Percentiles rank a stretch among this genome's conserved stretches.
phyloP scores from a whole-genome alignment of 2,113 vertebrate genomes.

The Scolopax mira region DNA sequence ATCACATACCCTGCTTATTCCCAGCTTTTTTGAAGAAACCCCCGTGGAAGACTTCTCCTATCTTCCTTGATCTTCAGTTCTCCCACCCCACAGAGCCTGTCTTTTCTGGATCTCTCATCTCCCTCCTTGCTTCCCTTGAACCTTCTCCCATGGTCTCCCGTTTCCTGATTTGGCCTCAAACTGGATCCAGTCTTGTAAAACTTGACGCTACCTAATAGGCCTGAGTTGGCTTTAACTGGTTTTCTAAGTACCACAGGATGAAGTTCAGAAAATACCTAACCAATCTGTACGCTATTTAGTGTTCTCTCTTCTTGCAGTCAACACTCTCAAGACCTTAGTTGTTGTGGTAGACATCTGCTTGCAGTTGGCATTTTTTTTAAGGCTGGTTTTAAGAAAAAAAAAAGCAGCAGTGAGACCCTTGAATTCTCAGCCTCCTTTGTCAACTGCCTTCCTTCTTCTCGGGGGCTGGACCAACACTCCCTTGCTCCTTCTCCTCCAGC shows the following conservation, averaged over 20 bases:
- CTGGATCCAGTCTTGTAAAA: neutral
- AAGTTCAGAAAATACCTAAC: fast-evolving
- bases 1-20: neutral
- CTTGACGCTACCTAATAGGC: neutral
- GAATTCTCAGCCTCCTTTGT: neutral
- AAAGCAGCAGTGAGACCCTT: neutral
- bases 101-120: neutral
- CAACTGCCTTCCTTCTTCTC: neutral
- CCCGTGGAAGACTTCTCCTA: neutral
- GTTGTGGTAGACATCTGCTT: neutral
- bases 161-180: neutral
- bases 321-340: fast-evolving
- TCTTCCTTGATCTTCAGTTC: neutral
- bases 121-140: neutral
- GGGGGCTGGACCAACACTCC: neutral
- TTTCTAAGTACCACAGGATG: fast-evolving
- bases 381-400: neutral
- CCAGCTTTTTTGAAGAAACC: neutral
- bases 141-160: fast-evolving
- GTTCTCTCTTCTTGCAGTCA: neutral
- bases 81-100: neutral
- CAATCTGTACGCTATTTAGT: neutral
- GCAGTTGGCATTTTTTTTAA: neutral
- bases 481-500: neutral
- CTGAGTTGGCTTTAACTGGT: neutral